Conservation (phyloP, 2,113 vertebrate species). For the Orycteropus afer region DNA sequence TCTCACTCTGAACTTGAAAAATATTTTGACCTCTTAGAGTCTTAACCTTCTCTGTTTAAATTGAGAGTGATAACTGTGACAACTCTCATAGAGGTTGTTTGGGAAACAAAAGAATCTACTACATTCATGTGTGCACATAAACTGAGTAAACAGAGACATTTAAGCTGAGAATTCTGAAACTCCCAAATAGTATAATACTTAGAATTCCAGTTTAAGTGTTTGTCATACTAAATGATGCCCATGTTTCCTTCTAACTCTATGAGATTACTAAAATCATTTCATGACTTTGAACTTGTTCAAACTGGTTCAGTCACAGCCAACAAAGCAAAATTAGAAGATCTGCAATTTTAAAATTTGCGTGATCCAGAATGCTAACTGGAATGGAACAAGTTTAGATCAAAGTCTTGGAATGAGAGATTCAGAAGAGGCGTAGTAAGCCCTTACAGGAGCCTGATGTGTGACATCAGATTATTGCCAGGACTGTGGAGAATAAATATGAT, state of each 20-base stretch:
- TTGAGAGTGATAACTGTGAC: background rate
- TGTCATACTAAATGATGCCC: background rate
- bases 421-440: background rate
- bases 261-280: background rate
- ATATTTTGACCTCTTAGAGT: background rate
- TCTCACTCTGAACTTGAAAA: background rate
- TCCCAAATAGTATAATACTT: background rate
- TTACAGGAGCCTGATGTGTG: background rate
- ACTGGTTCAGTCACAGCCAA: background rate
- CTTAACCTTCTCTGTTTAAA: background rate
- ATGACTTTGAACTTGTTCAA: background rate
- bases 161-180: constrained; percentile 4
- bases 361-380: background rate
- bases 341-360: background rate
- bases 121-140: background rate
- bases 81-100: background rate
- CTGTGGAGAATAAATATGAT: background rate
- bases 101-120: background rate
- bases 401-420: background rate
- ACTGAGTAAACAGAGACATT: background rate
- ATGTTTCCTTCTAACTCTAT: background rate
- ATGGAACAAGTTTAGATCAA: background rate
- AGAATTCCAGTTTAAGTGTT: background rate
- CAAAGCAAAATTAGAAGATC: background rate
- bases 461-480: background rate